These are phyloP conservation scores for Gopherus flavomarginatus DNA, from an alignment of 2,113 vertebrate genomes.

Conservation along the genomic window DNA sequence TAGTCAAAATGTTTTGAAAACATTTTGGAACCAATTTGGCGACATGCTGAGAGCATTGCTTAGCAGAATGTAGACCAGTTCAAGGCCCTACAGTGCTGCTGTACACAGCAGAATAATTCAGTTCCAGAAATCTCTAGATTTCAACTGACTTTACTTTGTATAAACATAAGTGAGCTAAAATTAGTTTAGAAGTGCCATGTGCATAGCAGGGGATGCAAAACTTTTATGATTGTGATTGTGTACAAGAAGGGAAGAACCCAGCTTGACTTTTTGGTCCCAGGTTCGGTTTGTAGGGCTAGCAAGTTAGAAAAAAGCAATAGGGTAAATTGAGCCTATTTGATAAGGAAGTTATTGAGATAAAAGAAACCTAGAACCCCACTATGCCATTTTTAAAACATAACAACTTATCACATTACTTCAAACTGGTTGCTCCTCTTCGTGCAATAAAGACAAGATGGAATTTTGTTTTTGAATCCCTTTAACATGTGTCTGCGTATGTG, in stretches of 20 bases:
- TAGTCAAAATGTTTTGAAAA: neutral
- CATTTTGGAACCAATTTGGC: neutral
- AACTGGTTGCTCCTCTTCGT: rapidly evolving
- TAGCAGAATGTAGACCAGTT: neutral
- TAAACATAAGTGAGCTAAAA: neutral
- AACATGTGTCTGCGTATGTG: neutral
- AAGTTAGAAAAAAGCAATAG: neutral
- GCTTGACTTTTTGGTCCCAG: neutral
- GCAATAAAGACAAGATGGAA: rapidly evolving
- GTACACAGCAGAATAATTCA: neutral
- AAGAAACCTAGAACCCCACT: neutral
- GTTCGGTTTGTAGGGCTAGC: neutral
- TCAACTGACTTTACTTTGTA: neutral
- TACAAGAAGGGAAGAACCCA: neutral
- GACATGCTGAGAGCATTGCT: neutral
- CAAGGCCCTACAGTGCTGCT: neutral
- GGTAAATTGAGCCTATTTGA: neutral
- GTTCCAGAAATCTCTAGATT: neutral
- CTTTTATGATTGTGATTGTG: neutral
- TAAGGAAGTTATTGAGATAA: neutral
- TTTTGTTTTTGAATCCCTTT: neutral
- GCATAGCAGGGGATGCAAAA: rapidly evolving
- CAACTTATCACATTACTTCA: neutral
- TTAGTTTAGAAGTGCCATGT: neutral
- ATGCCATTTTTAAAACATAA: neutral